Base-by-base conservation (phyloP, 2,113 vertebrate species). In the Channa argus region DNA sequence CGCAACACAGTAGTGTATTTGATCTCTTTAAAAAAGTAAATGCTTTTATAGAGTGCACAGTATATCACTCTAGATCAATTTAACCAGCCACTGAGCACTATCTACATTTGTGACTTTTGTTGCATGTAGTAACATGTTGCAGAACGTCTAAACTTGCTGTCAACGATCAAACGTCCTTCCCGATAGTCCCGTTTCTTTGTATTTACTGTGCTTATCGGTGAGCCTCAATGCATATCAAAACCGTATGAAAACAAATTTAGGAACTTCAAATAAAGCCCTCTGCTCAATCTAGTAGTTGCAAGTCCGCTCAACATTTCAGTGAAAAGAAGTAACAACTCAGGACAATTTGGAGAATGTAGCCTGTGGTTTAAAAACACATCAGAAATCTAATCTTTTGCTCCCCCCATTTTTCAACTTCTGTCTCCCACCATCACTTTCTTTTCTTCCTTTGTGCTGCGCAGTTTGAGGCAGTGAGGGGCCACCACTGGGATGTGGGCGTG, bases 401-500 rank as follows among this genome's bases (percentile, higher is more conserved):
- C 44, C 59, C 12, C 8, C 53, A n/a, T 15, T 55, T 60, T 56
- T 64, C 4, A 24, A 4, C 65, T 41, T 59, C 46, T 13, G 14
- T 41, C 11, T n/a, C 59, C 6, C 47, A 33, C 39, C 47, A 11
- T 41, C 45, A 8, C 36, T 45, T 1, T 39, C 39, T 9, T 8
- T 36, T 85, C n/a, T 45, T 44, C 63, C 10, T 74, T 52, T 79
- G 9, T 62, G 45, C 24, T 81, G 56, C 63, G 43, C 71, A 78
- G 76, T 63, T 41, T 49, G 45, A 77, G 55, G 74, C 41, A 60
- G 83, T 24, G 39, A 63, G 83, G 83, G 88, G 79, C 76, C 58
- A 8, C 59, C 61, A 62, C 74, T 87, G 84, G 47, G 82, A 99
- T 99, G 98, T 96, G 95, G 96, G 94, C 82, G 62, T 82, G 93